Base-by-base conservation (phyloP, 2,113 vertebrate genomes). In the Shinisaurus crocodilurus region DNA sequence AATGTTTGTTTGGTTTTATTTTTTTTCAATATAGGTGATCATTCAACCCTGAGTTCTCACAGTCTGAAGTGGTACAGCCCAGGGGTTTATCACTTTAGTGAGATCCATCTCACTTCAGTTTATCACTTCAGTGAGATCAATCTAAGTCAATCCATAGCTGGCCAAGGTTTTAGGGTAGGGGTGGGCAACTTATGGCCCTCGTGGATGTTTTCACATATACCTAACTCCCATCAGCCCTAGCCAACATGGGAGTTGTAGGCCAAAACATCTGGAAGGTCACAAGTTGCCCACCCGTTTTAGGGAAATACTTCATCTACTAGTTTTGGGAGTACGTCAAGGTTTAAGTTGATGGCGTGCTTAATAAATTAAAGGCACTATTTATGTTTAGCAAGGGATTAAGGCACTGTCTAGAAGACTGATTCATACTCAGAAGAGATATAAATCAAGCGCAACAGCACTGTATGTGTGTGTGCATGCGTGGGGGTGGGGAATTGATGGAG, bases 391-490 rank as follows among this genome's bases (percentile, higher is more conserved):
- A 86, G 69, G 81, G 89, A 94, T 90, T 91, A 92, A 72, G 45
- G 88, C 10, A 91, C 91, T 87, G 45, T 80, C 12, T 85, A 88
- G 10, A 0, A 57, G 80, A 92, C 90, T 89, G 77, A 94, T 94
- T 95, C 92, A 91, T 90, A 93, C 5, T 82, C 87, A 92, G 69
- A 65, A 92, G 89, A 93, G 82, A 0, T 87, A 75, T 92, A 82
- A 95, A 96, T 95, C 93, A 94, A 95, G 40, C 18, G 86, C 90
- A 91, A 81, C 93, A 94, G 92, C 34, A 88, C 65, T 63, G 60
- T 63, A 5, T 23, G 60, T 63, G 16, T 63, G 16, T 63, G 60
- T 63, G 50, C 12, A 12, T 54, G 50, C 1, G 50, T 86, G 90
- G 94, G 79, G 86, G 89, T 92, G 72, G 87, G n/a, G 91, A 70